These are phyloP conservation scores for Desoria tigrina DNA, from an alignment of 2,888 invertebrate genomes.

Conservation along the genomic window DNA sequence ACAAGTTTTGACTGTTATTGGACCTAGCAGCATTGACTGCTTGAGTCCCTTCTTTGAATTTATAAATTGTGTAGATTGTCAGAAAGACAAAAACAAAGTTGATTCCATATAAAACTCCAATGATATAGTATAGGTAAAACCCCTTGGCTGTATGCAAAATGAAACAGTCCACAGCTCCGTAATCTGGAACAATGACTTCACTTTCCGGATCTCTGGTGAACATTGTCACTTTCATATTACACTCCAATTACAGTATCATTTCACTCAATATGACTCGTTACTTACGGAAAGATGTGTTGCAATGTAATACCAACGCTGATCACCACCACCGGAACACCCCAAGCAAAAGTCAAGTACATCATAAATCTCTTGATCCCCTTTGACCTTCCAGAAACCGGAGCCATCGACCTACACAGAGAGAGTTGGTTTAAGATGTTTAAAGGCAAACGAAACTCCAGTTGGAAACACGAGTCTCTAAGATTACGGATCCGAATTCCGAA, in stretches of 20 bases:
- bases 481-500: no score
- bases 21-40: conserved; percentile 13
- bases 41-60: conserved; percentile 39
- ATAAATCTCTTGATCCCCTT: conserved; percentile 39
- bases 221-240: neutral
- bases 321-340: conserved; percentile 44
- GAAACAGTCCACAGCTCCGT: conserved; percentile 43
- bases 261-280: neutral
- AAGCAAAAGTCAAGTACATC: conserved; percentile 38
- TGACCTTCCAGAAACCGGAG: conserved; percentile 36
- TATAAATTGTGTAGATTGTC: conserved; percentile 40
- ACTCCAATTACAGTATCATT: neutral
- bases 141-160: conserved; percentile 42
- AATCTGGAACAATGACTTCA: conserved; percentile 46
- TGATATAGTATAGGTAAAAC: conserved; percentile 46
- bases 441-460: no score
- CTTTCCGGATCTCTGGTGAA: conserved; percentile 32
- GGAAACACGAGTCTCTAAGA: no score
- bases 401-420: conserved; percentile 27
- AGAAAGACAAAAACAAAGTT: conserved; percentile 42
- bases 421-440: no score
- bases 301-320: conserved; percentile 35
- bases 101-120: conserved; percentile 38
- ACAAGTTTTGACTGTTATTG: conserved; percentile 19
- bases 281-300: conserved; percentile 42